Conservation (phyloP, 1,140 invertebrate genomes). For the Solen grandis region DNA sequence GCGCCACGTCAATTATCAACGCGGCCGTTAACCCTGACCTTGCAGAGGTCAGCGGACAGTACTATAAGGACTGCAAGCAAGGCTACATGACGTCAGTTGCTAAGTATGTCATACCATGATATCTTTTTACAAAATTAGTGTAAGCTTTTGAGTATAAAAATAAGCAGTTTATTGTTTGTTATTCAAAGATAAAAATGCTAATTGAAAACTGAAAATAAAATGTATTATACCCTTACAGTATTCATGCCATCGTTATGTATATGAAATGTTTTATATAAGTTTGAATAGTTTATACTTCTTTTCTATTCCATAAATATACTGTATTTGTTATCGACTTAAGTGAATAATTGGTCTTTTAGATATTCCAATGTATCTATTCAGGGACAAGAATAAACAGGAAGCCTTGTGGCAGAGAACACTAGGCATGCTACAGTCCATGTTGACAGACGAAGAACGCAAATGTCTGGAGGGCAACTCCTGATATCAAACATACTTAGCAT, state of each 20-base stretch:
- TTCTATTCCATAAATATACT: background rate
- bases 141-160: no score
- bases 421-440: background rate
- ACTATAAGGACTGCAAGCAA: constrained; percentile 55
- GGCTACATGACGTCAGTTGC: constrained; percentile 17
- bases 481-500: no score
- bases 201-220: no score
- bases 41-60: constrained; percentile 55
- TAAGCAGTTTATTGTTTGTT: background rate
- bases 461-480: background rate
- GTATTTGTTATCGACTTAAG: no score
- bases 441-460: background rate
- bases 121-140: no score
- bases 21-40: constrained; percentile 60
- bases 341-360: no score
- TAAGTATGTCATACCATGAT: constrained; percentile 51
- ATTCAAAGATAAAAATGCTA: background rate
- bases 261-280: background rate
- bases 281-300: background rate
- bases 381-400: constrained; percentile 14
- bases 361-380: no score
- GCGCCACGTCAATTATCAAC: constrained; percentile 58
- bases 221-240: background rate
- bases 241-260: background rate
- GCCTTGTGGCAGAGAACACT: constrained; percentile 13